Evolutionary conservation across 1,140 invertebrate species (phyloP).

Genomic region (Leptinotarsa lineolata): DNA sequence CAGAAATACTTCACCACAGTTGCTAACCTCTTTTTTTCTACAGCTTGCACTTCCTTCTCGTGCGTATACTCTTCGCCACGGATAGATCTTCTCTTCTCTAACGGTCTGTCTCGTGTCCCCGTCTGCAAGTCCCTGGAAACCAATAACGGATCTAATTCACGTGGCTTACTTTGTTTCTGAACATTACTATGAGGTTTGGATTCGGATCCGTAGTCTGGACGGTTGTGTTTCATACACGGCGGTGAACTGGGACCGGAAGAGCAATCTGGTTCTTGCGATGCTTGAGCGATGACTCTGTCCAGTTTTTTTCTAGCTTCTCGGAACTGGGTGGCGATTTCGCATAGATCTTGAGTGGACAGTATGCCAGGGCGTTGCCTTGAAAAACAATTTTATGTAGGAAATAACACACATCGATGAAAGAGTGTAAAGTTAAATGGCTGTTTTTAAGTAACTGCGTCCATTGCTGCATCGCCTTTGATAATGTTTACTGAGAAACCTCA

Average conservation of each 20-base stretch:
- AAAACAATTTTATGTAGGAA: too few species aligned
- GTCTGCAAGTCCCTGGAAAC: not conserved
- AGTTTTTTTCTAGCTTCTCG: not conserved
- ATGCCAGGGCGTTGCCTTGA: not conserved
- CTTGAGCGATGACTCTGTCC: not conserved
- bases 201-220: not conserved
- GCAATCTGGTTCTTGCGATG: not conserved
- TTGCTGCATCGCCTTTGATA: too few species aligned
- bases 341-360: not conserved
- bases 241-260: not conserved
- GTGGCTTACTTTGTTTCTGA: not conserved
- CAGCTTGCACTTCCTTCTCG: not conserved
- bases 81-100: not conserved
- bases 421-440: too few species aligned
- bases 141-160: slow-evolving; percentile 3
- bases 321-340: not conserved
- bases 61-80: not conserved
- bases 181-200: not conserved
- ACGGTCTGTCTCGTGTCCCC: not conserved
- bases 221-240: not conserved
- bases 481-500: too few species aligned
- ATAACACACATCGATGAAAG: too few species aligned
- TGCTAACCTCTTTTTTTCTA: not conserved
- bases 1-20: too few species aligned
- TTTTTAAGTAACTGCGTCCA: too few species aligned